phyloP scores from a whole-genome alignment of 2,113 vertebrate species.

The Corvus hawaiiensis region DNA sequence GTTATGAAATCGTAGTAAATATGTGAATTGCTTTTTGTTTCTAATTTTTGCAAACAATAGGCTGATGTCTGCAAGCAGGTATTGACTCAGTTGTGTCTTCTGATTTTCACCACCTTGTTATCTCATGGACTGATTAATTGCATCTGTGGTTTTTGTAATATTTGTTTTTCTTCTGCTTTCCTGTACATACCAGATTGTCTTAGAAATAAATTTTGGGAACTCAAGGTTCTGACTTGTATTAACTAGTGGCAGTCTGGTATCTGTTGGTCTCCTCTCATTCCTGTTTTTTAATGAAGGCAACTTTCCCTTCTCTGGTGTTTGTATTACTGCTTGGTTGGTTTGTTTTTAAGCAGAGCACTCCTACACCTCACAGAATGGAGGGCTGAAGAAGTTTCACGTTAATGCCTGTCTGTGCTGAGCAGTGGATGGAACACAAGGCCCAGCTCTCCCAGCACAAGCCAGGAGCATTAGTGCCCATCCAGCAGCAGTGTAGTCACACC shows the following conservation, averaged over 20 bases:
- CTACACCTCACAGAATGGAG: not conserved
- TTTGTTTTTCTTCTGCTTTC: not conserved
- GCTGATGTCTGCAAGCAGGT: not conserved
- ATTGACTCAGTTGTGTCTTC: not conserved
- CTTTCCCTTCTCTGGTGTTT: not conserved
- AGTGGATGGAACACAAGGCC: accelerated
- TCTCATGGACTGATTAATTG: not conserved
- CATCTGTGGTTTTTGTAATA: accelerated
- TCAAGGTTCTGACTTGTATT: not conserved
- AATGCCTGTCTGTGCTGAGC: accelerated
- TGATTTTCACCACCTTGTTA: not conserved
- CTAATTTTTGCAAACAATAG: not conserved
- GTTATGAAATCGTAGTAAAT: not conserved
- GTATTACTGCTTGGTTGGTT: not conserved
- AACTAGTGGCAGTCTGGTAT: not conserved
- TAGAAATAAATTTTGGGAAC: not conserved
- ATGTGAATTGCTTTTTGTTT: not conserved
- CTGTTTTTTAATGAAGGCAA: not conserved
- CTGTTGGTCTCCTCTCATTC: not conserved
- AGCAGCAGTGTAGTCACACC: not conserved
- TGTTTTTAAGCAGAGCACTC: not conserved
- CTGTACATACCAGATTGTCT: not conserved
- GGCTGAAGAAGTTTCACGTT: not conserved
- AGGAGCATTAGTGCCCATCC: not conserved
- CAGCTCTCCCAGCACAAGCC: not conserved